Evolutionary conservation across 2,797 vertebrate species (phyloP).

Genomic region (Alosa sapidissima): DNA sequence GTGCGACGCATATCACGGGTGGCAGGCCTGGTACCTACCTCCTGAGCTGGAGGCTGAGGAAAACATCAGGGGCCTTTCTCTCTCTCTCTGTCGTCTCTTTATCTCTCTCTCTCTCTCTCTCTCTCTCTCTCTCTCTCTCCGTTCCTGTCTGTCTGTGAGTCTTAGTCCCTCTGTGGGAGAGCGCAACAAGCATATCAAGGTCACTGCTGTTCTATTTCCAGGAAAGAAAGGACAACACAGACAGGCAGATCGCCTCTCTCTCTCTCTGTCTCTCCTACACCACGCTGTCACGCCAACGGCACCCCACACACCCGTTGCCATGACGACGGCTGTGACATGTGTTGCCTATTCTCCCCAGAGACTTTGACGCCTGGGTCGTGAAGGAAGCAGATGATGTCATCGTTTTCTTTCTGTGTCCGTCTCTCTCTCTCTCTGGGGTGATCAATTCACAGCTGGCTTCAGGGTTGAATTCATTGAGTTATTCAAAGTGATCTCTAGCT

Average conservation of each 20-base stretch:
- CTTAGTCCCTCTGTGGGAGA: neutral
- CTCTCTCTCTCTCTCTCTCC: neutral
- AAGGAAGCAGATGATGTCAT: neutral
- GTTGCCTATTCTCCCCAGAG: neutral
- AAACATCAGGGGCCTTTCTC: neutral
- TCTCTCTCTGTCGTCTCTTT: neutral
- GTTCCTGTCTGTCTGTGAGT: neutral
- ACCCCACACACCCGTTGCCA: neutral
- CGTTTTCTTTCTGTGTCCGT: neutral
- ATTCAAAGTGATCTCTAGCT: neutral
- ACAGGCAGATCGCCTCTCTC: neutral
- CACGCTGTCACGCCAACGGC: neutral
- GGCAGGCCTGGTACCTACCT: too few species aligned
- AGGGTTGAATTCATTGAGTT: neutral
- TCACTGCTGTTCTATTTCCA: constrained; percentile 13
- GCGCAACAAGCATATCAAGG: neutral
- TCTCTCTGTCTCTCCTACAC: neutral
- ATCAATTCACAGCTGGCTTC: neutral
- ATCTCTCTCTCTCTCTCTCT: too few species aligned
- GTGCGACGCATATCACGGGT: too few species aligned
- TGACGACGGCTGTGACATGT: neutral
- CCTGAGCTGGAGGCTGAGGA: too few species aligned
- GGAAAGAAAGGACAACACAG: neutral
- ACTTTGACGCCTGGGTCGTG: neutral
- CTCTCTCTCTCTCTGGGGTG: constrained; percentile 13